Conservation (phyloP, 2,888 invertebrate species). For the Folsomia candida region DNA sequence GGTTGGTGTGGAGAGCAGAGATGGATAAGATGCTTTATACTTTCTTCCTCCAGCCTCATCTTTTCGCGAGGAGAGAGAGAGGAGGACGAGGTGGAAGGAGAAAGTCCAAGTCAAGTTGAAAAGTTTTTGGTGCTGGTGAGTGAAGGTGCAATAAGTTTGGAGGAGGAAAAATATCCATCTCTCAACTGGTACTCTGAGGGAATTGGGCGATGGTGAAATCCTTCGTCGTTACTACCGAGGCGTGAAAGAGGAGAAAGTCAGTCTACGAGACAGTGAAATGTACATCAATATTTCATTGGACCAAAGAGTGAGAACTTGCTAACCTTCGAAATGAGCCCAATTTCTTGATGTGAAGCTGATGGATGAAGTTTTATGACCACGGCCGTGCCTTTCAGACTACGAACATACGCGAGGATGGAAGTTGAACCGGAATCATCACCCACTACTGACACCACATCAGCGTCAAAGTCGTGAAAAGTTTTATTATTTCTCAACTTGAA, state of each 20-base stretch:
- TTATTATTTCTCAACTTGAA: no score
- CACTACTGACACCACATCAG: not conserved
- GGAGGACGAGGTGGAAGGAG: slow-evolving; percentile 25
- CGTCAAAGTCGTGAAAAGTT: no score
- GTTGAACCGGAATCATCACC: not conserved
- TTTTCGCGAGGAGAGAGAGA: slow-evolving; percentile 32
- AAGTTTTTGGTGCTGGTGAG: slow-evolving; percentile 4
- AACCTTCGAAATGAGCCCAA: slow-evolving; percentile 50
- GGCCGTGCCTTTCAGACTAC: slow-evolving; percentile 14
- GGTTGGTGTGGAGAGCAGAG: slow-evolving; percentile 43
- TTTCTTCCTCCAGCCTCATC: slow-evolving; percentile 36
- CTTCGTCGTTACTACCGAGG: slow-evolving; percentile 2
- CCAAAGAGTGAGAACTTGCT: slow-evolving; percentile 51
- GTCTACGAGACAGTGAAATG: slow-evolving; percentile 33
- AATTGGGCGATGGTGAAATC: slow-evolving; percentile 15
- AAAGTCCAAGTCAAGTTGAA: not conserved
- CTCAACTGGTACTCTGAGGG: slow-evolving; percentile 7
- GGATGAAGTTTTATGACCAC: slow-evolving; percentile 47
- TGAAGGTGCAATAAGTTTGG: slow-evolving; percentile 33
- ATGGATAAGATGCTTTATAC: slow-evolving; percentile 43
- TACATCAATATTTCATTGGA: slow-evolving; percentile 50
- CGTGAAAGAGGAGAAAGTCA: slow-evolving; percentile 9
- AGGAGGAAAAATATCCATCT: slow-evolving; percentile 7
- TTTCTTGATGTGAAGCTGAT: slow-evolving; percentile 50
- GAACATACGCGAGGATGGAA: slow-evolving; percentile 10